Conservation (phyloP, 2,888 invertebrate species). For the Ceraclea dissimilis region DNA sequence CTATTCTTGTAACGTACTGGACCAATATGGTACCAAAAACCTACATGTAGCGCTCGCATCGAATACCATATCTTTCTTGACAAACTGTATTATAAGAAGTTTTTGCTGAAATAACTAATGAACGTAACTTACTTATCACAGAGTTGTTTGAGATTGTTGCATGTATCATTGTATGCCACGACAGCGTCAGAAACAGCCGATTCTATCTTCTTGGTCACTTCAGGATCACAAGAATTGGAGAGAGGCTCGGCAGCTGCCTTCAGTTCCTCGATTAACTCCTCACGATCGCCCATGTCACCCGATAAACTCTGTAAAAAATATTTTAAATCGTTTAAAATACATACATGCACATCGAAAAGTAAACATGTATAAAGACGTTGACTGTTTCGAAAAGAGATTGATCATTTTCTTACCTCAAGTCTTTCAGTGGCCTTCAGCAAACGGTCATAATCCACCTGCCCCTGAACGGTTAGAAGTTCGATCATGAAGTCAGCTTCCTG, state of each 20-base stretch:
- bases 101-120: no score
- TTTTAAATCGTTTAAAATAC: not conserved
- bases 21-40: no score
- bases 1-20: no score
- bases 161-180: slow-evolving; percentile 73
- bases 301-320: slow-evolving; percentile 56
- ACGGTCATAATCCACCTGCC: slow-evolving; percentile 76
- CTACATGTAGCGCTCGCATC: no score
- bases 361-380: not conserved
- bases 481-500: slow-evolving; percentile 85
- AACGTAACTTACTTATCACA: slow-evolving; percentile 51
- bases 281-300: slow-evolving; percentile 67
- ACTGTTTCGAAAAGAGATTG: not conserved
- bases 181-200: slow-evolving; percentile 72
- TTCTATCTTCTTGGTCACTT: slow-evolving; percentile 64
- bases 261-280: slow-evolving; percentile 64
- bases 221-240: slow-evolving; percentile 59
- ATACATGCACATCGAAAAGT: no score
- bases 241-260: slow-evolving; percentile 64
- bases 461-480: slow-evolving; percentile 75
- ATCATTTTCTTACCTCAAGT: slow-evolving; percentile 76
- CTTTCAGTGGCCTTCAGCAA: slow-evolving; percentile 76
- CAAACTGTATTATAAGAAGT: no score
- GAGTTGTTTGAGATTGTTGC: slow-evolving; percentile 65
- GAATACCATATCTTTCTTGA: no score